Evolutionary conservation across 2,113 vertebrate species (phyloP), one percentile per base, ranked within the genome.

Genomic region (Ctenodactylus gundi): DNA sequence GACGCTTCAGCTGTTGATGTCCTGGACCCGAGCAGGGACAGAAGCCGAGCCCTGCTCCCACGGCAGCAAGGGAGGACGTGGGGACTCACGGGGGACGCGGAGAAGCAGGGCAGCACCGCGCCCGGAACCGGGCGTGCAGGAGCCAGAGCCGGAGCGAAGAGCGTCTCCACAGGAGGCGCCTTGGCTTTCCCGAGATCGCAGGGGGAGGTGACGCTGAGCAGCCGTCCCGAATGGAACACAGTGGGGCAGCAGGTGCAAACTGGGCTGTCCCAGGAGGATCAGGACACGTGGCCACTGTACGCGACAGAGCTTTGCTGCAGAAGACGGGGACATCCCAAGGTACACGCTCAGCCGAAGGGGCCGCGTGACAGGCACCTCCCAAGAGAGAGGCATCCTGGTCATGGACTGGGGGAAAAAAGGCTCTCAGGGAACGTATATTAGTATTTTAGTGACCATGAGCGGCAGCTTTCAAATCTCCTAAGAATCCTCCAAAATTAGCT

Each of bases 291-390:
- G 27, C 6, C 21, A 25, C 39, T 11, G 25, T 21, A 55, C 27
- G 57, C 90, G 57, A 67, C 10, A 34, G 29, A 58, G 23, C 27
- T 18, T 7, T 20, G 12, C 65, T 81, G 87, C 39, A 60, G 34
- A 72, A 51, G 68, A 90, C 7, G 15, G 21, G 41, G 10, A 8
- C 17, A 20, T 27, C 21, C 1, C 1, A 29, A 78, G 70, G 15
- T 0, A 0, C 13, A 68, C 53, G 31, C 25, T 9, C 2, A 58
- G 39, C 6, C 18, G 39, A 62, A 67, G 13, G 25, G 51, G 68
- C 4, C 1, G 25, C 21, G 18, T 58, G 6, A 18, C 11, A 0
- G 23, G 34, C 17, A 3, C 39, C 18, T 80, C 17, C 57, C 1
- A 25, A 82, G 36, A 23, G 15, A 8, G 21, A 14, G 65, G 14